Evolutionary conservation across 2,113 vertebrate species (phyloP).

Genomic region (Dipodomys ordii): DNA sequence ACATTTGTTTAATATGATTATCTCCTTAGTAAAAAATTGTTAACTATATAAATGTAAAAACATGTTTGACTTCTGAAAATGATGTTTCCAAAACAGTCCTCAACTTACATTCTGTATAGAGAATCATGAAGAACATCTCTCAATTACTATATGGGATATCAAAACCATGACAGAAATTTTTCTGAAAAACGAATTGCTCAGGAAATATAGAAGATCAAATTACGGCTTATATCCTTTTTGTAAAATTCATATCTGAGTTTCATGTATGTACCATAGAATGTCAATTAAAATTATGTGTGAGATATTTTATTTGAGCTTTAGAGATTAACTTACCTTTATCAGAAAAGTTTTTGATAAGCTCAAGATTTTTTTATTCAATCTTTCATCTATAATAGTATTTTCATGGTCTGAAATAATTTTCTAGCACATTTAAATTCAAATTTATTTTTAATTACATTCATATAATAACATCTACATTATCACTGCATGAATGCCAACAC

Average conservation of each 20-base stretch:
- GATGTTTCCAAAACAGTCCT: not conserved
- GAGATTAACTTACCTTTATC: not conserved
- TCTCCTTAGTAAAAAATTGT: not conserved
- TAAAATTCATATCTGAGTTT: slow-evolving; percentile 33
- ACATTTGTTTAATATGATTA: slow-evolving; percentile 7
- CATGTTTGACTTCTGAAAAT: not conserved
- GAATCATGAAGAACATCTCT: not conserved
- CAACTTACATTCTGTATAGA: not conserved
- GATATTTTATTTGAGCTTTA: not conserved
- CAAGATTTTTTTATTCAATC: not conserved
- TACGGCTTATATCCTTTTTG: not conserved
- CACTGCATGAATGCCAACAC: too few relatives aligned
- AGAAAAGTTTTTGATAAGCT: not conserved
- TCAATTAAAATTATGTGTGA: slow-evolving; percentile 8
- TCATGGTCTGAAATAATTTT: not conserved
- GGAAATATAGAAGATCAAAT: not conserved
- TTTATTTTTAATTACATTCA: not conserved
- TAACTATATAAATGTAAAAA: not conserved
- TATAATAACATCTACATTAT: not conserved
- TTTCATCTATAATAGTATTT: not conserved
- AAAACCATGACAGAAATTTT: not conserved
- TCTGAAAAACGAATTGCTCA: slow-evolving; percentile 11
- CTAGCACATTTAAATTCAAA: not conserved
- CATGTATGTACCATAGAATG: not conserved
- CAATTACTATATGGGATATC: not conserved